Evolutionary conservation across 2,113 vertebrate species (phyloP).

Genomic region (Solea solea): DNA sequence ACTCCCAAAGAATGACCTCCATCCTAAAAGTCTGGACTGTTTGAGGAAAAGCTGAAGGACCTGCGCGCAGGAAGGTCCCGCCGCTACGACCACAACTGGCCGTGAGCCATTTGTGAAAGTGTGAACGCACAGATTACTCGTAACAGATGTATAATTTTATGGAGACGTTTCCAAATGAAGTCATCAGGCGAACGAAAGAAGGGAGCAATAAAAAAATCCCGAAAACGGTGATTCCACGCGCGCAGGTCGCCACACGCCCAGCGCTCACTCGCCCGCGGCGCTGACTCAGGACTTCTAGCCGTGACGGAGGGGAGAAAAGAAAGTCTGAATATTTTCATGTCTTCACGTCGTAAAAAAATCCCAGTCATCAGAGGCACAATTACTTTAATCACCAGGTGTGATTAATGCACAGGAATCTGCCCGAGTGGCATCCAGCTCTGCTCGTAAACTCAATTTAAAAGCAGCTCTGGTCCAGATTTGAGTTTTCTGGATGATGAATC

Average conservation of each 20-base stretch:
- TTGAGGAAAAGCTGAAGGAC: no score
- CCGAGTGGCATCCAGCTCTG: constrained; percentile 5
- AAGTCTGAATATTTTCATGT: constrained; percentile 24
- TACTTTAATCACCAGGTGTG: constrained; percentile 38
- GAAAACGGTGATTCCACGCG: background rate
- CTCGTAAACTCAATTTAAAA: background rate
- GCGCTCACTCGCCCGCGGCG: constrained; percentile 12
- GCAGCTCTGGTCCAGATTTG: background rate
- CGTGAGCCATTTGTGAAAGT: background rate
- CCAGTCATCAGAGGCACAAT: constrained; percentile 27
- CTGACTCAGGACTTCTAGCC: constrained; percentile 35
- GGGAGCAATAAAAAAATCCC: constrained; percentile 15
- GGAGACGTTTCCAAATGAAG: background rate
- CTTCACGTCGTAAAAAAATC: constrained; percentile 7
- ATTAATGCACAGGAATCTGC: constrained; percentile 39
- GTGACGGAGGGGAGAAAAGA: background rate
- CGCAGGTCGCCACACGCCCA: constrained; percentile 45
- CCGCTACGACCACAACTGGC: no score
- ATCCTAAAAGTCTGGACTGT: no score
- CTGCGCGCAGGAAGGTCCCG: no score
- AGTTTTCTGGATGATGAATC: background rate
- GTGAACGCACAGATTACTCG: background rate
- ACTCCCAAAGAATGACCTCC: no score
- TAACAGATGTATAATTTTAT: no score
- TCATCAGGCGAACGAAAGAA: background rate